These are phyloP conservation scores for Drosophila nikananu DNA, from an alignment of 1,140 invertebrate species.

Conservation along the genomic window DNA sequence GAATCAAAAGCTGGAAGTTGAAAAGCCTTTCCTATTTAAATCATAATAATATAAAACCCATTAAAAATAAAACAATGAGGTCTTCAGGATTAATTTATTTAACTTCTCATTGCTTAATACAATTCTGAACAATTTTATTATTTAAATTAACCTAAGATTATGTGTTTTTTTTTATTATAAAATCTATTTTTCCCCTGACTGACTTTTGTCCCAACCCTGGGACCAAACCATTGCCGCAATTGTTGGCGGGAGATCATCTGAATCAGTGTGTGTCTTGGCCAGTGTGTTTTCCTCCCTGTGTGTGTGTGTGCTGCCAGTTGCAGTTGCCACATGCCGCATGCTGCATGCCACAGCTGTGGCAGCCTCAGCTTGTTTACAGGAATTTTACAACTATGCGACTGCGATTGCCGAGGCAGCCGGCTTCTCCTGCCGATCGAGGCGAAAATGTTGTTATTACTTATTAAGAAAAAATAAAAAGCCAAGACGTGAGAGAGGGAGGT, in stretches of 20 bases:
- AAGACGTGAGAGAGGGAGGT: background rate
- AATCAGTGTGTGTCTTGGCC: conserved; percentile 32
- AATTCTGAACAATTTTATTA: background rate
- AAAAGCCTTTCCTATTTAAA: background rate
- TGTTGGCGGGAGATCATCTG: conserved; percentile 58
- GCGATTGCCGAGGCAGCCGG: conserved; percentile 36
- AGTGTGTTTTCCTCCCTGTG: conserved; percentile 1
- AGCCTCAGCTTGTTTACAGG: conserved; percentile 65
- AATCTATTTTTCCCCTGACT: background rate
- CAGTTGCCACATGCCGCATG: conserved; percentile 59
- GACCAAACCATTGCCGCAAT: conserved; percentile 58
- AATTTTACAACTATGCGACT: conserved; percentile 75
- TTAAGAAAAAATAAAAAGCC: conserved; percentile 41
- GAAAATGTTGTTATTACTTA: conserved; percentile 56
- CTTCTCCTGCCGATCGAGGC: conserved; percentile 22
- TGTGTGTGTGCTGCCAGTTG: conserved; percentile 46
- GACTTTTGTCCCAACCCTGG: conserved; percentile 47
- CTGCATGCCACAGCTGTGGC: conserved; percentile 69
- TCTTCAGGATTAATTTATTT: background rate
- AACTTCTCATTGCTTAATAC: accelerated
- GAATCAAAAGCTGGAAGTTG: background rate
- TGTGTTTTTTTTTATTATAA: background rate
- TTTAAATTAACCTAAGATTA: background rate
- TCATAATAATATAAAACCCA: no score
- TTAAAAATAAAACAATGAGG: background rate